Evolutionary conservation across 2,113 vertebrate species (phyloP).

Genomic region (Chaetodon auriga): DNA sequence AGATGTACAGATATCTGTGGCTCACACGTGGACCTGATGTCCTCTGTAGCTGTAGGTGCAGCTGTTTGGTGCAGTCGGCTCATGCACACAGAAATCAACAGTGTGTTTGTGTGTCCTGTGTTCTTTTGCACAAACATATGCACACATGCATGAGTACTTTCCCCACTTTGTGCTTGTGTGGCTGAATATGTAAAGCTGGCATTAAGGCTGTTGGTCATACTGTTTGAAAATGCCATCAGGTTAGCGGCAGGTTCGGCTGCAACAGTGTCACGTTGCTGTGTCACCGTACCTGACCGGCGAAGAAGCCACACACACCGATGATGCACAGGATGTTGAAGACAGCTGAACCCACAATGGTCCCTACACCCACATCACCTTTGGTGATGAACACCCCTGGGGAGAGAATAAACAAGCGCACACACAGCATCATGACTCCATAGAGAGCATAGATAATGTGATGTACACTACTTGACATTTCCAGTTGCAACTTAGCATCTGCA

Average conservation of each 20-base stretch:
- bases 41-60: not conserved
- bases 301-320: conserved; percentile 95
- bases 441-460: not conserved
- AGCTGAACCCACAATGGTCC: conserved; percentile 94
- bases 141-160: conserved; percentile 6
- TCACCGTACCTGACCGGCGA: conserved; percentile 91
- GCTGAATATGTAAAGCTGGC: conserved; percentile 44
- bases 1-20: not conserved
- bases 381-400: conserved; percentile 93
- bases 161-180: not conserved
- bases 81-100: not conserved
- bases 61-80: not conserved
- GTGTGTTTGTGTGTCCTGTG: not conserved
- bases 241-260: not conserved
- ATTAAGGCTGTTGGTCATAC: conserved; percentile 2
- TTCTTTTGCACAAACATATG: conserved; percentile 45
- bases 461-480: conserved; percentile 22
- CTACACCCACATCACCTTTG: conserved; percentile 94
- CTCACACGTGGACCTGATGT: not conserved
- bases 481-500: not conserved
- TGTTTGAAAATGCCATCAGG: conserved; percentile 35
- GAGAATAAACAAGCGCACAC: conserved; percentile 19
- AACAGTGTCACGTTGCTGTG: not conserved
- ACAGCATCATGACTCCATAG: conserved; percentile 1
- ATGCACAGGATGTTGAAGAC: conserved; percentile 98